phyloP scores from a whole-genome alignment of 2,888 invertebrate genomes.

The Caenorhabditis sp. region DNA sequence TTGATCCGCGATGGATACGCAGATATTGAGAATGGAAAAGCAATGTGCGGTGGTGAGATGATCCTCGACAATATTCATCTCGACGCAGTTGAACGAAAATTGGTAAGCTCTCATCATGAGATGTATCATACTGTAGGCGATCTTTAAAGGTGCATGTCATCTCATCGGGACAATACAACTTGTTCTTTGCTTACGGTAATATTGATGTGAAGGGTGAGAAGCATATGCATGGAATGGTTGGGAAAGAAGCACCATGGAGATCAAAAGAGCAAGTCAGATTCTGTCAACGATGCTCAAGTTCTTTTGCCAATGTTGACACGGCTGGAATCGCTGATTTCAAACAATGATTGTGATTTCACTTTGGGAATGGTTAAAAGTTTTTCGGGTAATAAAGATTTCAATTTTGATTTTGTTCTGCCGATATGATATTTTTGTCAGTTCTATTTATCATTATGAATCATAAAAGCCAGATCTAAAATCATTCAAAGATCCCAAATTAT shows the following conservation, averaged over 20 bases:
- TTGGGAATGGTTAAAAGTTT: no score
- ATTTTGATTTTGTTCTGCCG: no score
- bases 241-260: conserved; percentile 49
- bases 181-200: conserved; percentile 45
- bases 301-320: conserved; percentile 31
- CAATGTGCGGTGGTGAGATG: conserved; percentile 48
- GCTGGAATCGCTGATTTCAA: background rate
- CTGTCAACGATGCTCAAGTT: conserved; percentile 42
- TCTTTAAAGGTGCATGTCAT: conserved; percentile 41
- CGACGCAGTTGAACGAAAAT: conserved; percentile 25
- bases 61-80: conserved; percentile 47
- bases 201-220: conserved; percentile 32
- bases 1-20: conserved; percentile 48
- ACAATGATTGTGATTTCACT: background rate
- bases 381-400: no score
- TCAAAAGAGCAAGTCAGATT: conserved; percentile 46
- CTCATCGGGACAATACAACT: conserved; percentile 38
- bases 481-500: no score
- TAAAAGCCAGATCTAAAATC: no score
- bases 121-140: no score
- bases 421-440: no score
- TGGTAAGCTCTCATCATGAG: no score
- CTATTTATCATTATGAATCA: no score
- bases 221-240: conserved; percentile 41
- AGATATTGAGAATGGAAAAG: conserved; percentile 39